phyloP scores from a whole-genome alignment of 2,888 invertebrate species.

The Himalopsyche japonica region DNA sequence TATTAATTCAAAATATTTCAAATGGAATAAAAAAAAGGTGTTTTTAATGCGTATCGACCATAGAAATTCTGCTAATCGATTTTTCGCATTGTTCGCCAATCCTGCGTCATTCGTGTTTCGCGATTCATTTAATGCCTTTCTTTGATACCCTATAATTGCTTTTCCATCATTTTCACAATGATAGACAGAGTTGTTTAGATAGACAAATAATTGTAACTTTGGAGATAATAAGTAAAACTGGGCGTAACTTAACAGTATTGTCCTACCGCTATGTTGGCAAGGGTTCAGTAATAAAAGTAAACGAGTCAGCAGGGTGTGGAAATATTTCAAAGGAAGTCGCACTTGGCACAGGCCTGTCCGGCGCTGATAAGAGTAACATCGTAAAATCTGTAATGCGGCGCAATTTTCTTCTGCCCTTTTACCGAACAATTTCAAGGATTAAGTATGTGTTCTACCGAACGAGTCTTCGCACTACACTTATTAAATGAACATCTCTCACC shows the following conservation, averaged over 20 bases:
- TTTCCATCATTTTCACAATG: too few relatives aligned
- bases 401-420: not conserved
- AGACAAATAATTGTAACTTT: not conserved
- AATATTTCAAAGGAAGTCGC: not conserved
- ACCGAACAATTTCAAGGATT: not conserved
- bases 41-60: too few relatives aligned
- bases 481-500: too few relatives aligned
- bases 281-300: not conserved
- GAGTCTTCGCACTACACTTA: too few relatives aligned
- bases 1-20: too few relatives aligned
- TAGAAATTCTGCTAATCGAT: too few relatives aligned
- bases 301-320: not conserved
- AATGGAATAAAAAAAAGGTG: too few relatives aligned
- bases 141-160: too few relatives aligned
- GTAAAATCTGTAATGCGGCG: not conserved
- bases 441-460: not conserved
- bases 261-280: not conserved
- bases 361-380: not conserved
- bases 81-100: too few relatives aligned
- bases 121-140: too few relatives aligned
- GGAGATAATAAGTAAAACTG: not conserved
- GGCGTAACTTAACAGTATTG: not conserved
- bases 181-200: not conserved
- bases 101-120: too few relatives aligned
- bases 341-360: not conserved